Evolutionary conservation across 1,140 invertebrate genomes (phyloP), one percentile per base, ranked within the genome.

Genomic region (Agrilus planipennis): DNA sequence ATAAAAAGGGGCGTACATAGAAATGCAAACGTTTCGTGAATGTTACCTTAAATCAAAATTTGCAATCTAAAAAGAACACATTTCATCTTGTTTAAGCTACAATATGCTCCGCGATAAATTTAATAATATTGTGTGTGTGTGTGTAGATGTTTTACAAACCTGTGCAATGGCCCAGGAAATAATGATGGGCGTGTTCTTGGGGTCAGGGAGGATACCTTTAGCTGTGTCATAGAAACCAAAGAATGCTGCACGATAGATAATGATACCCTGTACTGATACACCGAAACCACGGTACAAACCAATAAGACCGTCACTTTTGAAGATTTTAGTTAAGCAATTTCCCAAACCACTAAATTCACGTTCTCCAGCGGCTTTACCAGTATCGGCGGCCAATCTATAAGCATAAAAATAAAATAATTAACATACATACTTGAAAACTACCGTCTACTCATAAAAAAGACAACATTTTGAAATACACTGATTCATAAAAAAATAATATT

Each of bases 221-320:
- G 86, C 79, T 40, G 89, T 92, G 61, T 94, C 90, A 57, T 84
- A 94, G 65, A 89, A 84, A 49, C 90, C 90, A 58, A 94, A 94
- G 70, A 91, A 94, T 34, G 85, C 81, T 14, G 88, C 89, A 62
- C 89, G 73, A 60, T 86, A 87, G 60, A 86, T 84, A 38, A 86
- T 84, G 54, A 86, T 86, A 64, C 84, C 84, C 65, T 88, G 84
- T 21, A 89, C 88, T 16, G 89, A 93, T 49, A 92, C 89, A 42
- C 81, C 70, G 58, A 93, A 94, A 45, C 89, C 90, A 67, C 86
- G 75, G 69, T 94, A 93, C 25, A 91, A 66, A 46, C 90, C 90
- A 38, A 66, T 54, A 5, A 87, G 47, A 44, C 89, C 89, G 60
- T 93, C 89, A 49, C 75, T 63, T 53, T 85, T 88, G 58, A 84